phyloP scores from a whole-genome alignment of 2,113 vertebrate species.

The Okapia johnstoni region DNA sequence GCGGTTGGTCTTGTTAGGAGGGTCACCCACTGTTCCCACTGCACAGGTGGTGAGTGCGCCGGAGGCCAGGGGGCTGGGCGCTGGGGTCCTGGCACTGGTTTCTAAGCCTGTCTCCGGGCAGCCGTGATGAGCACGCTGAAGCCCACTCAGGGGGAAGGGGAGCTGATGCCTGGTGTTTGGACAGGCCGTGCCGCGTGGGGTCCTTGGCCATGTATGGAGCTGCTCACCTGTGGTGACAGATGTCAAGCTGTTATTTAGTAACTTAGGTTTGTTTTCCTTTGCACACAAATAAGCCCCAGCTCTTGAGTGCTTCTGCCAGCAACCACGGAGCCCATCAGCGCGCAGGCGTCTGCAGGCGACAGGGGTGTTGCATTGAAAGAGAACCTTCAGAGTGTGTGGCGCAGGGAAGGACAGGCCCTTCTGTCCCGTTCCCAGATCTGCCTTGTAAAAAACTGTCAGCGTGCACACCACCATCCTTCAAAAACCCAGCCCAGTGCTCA shows the following conservation, averaged over 20 bases:
- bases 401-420: background rate
- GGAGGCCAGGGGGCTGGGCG: background rate
- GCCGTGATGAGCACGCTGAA: background rate
- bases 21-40: background rate
- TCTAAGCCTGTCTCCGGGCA: background rate
- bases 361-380: accelerated
- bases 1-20: background rate
- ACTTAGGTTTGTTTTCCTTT: slow-evolving; percentile 20
- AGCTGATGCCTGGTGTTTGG: background rate
- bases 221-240: slow-evolving; percentile 11
- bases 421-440: background rate
- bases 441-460: background rate
- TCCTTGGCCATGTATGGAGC: background rate
- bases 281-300: background rate
- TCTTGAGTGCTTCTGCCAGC: background rate
- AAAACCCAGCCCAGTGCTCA: accelerated
- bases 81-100: background rate
- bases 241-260: slow-evolving; percentile 57
- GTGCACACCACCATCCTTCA: too few relatives aligned
- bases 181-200: background rate
- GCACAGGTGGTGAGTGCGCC: accelerated
- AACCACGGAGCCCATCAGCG: accelerated
- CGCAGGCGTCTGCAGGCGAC: accelerated
- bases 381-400: background rate
- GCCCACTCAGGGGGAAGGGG: slow-evolving; percentile 11